phyloP scores from a whole-genome alignment of 2,797 vertebrate species.

The Orientallactaga sibirica region DNA sequence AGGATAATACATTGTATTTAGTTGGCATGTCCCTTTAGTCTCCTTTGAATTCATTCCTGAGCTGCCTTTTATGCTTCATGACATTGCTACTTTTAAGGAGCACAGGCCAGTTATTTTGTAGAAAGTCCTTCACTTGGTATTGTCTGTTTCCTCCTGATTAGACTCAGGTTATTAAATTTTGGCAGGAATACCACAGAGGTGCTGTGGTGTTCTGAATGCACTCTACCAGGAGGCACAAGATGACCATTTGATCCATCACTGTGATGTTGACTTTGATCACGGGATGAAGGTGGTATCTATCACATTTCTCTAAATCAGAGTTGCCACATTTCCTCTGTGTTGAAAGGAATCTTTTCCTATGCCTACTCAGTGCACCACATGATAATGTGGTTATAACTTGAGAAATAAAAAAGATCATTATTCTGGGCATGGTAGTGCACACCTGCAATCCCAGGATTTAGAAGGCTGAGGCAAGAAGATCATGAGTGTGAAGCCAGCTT shows the following conservation, averaged over 20 bases:
- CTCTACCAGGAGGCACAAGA: neutral
- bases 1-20: neutral
- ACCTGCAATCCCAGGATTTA: neutral
- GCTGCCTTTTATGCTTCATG: slow-evolving; percentile 9
- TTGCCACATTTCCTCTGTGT: slow-evolving; percentile 90
- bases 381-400: slow-evolving; percentile 15
- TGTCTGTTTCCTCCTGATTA: slow-evolving; percentile 29
- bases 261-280: neutral
- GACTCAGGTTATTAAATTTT: slow-evolving; percentile 1
- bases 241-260: neutral
- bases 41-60: slow-evolving; percentile 40
- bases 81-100: neutral
- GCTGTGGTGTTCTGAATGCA: neutral
- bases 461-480: neutral
- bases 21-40: slow-evolving; percentile 13
- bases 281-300: slow-evolving; percentile 3
- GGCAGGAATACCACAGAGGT: neutral
- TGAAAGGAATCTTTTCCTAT: slow-evolving; percentile 86
- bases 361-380: slow-evolving; percentile 92
- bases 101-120: slow-evolving; percentile 24
- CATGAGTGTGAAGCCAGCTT: neutral
- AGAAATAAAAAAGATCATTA: neutral
- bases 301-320: neutral
- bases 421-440: neutral
- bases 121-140: neutral